Evolutionary conservation across 2,113 vertebrate genomes (phyloP).

Genomic region (Alectura lathami): DNA sequence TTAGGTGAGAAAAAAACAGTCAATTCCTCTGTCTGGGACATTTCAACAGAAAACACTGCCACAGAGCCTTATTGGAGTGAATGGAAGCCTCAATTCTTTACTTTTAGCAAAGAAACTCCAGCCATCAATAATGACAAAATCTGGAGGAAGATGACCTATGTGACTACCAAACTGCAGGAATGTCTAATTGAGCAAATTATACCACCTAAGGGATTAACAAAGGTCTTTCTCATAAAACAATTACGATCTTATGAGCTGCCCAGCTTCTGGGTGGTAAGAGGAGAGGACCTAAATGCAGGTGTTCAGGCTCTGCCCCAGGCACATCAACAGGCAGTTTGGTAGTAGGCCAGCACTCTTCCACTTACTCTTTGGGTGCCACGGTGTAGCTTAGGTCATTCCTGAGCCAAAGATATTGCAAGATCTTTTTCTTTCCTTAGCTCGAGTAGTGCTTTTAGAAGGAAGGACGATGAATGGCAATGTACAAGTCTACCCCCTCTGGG

Average conservation of each 20-base stretch:
- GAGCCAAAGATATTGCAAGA: neutral
- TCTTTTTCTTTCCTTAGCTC: neutral
- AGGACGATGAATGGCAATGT: neutral
- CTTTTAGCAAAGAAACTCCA: neutral
- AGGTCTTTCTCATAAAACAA: neutral
- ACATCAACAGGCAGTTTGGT: neutral
- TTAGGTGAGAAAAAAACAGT: neutral
- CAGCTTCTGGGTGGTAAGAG: neutral
- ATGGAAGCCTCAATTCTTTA: neutral
- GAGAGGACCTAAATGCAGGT: neutral
- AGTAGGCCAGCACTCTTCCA: neutral
- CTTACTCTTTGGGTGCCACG: neutral
- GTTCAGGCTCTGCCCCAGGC: neutral
- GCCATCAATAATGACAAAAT: neutral
- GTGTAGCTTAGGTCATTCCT: neutral
- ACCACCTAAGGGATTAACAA: neutral
- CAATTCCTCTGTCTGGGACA: neutral
- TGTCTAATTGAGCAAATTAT: neutral
- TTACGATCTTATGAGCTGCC: neutral
- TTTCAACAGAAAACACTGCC: neutral
- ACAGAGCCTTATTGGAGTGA: neutral
- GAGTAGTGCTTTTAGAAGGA: neutral
- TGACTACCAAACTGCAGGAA: neutral
- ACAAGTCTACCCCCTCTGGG: neutral
- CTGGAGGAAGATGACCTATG: neutral